Percentiles rank a stretch among this genome's conserved stretches.
phyloP scores from a whole-genome alignment of 2,113 vertebrate species.

The Brachypteracias leptosomus region DNA sequence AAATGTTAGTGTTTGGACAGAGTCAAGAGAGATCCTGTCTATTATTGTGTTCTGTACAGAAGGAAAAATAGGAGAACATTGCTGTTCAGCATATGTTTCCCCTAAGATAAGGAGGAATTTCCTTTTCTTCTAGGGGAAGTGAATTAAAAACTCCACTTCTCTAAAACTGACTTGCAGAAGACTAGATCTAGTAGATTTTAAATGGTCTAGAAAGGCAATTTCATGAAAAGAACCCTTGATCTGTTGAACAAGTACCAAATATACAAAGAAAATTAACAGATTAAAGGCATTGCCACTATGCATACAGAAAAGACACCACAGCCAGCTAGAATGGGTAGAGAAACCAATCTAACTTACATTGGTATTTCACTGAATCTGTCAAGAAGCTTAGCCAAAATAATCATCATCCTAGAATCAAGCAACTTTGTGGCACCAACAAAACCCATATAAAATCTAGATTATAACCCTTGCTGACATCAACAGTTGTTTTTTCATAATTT shows the following conservation, averaged over 20 bases:
- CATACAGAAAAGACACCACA: neutral
- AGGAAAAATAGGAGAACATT: neutral
- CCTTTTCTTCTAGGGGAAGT: neutral
- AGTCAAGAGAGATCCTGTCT: neutral
- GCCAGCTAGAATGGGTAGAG: neutral
- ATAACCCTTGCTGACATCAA: neutral
- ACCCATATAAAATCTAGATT: neutral
- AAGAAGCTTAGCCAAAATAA: neutral
- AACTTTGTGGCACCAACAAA: neutral
- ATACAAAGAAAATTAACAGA: neutral
- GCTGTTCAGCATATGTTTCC: fast-evolving
- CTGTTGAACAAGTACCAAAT: neutral
- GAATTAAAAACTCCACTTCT: neutral
- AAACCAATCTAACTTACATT: neutral
- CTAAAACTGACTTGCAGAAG: neutral
- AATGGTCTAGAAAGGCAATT: neutral
- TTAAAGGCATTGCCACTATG: neutral
- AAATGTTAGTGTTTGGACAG: neutral
- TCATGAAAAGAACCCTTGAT: neutral
- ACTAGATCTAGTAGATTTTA: neutral
- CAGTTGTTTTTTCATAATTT: neutral
- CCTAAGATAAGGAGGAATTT: neutral
- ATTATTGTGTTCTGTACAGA: neutral
- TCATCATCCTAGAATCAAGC: neutral
- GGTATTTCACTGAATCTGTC: neutral